Percentiles rank a stretch among this genome's conserved stretches.
Evolutionary conservation across 2,797 vertebrate genomes (phyloP).

Genomic region (Psittacula echo): DNA sequence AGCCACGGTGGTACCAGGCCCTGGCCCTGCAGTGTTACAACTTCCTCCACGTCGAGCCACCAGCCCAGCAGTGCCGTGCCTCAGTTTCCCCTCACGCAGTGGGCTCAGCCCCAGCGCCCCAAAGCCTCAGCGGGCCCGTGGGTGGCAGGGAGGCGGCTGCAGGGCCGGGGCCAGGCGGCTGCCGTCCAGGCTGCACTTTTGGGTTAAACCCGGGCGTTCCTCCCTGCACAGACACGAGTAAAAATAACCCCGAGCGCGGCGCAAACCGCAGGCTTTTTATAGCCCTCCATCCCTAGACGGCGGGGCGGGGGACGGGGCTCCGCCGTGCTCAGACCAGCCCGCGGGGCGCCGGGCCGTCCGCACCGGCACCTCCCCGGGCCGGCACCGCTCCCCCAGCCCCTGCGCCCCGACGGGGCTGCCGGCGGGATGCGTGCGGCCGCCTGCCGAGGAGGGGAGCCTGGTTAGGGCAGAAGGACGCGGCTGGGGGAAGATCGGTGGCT

Average conservation of each 20-base stretch:
- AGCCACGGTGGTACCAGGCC: neutral
- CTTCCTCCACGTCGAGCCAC: neutral
- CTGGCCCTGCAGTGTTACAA: neutral
- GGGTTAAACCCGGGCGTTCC: slow-evolving; percentile 60
- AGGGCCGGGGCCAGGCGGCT: neutral
- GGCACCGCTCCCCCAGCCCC: neutral
- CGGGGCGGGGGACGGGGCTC: slow-evolving; percentile 37
- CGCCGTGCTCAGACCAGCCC: neutral
- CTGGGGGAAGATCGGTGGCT: too few species aligned
- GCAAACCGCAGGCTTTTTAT: slow-evolving; percentile 64
- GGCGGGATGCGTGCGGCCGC: too few species aligned
- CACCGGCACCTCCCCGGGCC: neutral
- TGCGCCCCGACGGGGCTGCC: neutral
- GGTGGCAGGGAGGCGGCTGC: neutral
- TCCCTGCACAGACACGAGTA: slow-evolving; percentile 51
- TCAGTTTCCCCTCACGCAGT: neutral
- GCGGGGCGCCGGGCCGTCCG: neutral
- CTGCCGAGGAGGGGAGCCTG: neutral
- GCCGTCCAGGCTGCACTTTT: slow-evolving; percentile 31
- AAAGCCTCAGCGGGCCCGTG: neutral
- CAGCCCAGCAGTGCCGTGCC: neutral
- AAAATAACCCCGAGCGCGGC: slow-evolving; percentile 58
- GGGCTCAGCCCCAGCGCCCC: accelerated
- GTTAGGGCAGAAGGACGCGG: too few species aligned
- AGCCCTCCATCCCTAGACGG: slow-evolving; percentile 41